Percentiles rank a stretch among this genome's conserved stretches.
These are phyloP conservation scores for Mormoops blainvillei DNA, from an alignment of 2,113 vertebrate species.

Conservation along the genomic window DNA sequence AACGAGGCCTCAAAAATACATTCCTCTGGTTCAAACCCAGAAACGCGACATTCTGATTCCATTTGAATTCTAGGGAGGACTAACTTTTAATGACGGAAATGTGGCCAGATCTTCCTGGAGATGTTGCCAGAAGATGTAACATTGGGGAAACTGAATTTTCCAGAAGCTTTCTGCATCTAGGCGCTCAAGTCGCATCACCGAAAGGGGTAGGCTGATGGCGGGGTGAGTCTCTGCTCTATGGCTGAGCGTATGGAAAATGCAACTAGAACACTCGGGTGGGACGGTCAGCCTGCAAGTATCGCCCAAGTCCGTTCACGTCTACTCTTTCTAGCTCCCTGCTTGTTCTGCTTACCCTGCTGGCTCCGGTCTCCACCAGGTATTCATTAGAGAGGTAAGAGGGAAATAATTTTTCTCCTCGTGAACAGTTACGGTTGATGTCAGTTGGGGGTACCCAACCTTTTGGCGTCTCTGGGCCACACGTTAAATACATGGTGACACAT, in stretches of 20 bases:
- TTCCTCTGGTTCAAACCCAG: neutral
- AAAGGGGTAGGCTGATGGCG: rapidly evolving
- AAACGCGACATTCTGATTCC: neutral
- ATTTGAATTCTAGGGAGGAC: neutral
- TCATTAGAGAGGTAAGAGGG: neutral
- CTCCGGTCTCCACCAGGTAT: neutral
- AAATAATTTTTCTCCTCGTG: neutral
- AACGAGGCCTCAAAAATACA: neutral
- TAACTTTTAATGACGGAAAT: no score
- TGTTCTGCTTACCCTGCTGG: neutral
- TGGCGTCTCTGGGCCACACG: no score
- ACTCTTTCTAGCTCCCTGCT: neutral
- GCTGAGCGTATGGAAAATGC: rapidly evolving
- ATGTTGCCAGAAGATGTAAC: neutral
- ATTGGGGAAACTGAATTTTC: neutral
- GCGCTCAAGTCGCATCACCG: neutral
- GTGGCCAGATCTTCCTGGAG: no score
- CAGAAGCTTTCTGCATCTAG: neutral
- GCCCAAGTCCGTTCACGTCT: no score
- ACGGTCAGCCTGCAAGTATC: rapidly evolving
- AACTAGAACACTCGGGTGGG: neutral
- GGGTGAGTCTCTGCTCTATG: neutral
- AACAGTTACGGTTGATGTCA: neutral
- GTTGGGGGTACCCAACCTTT: no score
- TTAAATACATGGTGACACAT: no score